These are phyloP conservation scores for Ceratotherium simum DNA, from an alignment of 2,113 vertebrate species.

Conservation along the genomic window DNA sequence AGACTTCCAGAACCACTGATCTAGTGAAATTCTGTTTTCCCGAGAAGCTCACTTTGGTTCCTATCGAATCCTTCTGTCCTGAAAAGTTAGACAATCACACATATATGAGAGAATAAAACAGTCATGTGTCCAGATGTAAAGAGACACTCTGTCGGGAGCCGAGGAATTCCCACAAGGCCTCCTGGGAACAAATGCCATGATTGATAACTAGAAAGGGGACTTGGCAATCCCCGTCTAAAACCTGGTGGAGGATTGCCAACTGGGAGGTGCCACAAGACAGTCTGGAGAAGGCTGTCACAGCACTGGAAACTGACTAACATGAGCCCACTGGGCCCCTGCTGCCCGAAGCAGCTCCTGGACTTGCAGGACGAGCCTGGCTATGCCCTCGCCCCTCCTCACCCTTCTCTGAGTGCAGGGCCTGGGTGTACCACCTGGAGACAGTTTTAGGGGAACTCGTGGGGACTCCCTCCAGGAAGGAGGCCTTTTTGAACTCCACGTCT, in stretches of 20 bases:
- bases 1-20: neutral
- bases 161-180: neutral
- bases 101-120: neutral
- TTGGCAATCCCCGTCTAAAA: neutral
- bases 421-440: neutral
- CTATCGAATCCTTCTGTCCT: neutral
- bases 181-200: neutral
- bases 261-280: neutral
- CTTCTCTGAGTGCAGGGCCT: neutral
- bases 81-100: neutral
- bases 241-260: accelerated
- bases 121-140: neutral
- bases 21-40: neutral
- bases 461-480: neutral
- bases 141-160: neutral
- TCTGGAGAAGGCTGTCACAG: neutral
- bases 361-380: neutral
- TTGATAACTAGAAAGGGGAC: neutral
- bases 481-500: neutral
- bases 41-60: neutral
- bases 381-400: neutral
- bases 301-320: neutral
- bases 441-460: neutral
- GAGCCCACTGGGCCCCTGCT: neutral
- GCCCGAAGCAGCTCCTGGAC: neutral